phyloP scores from a whole-genome alignment of 2,888 invertebrate species.

The Ophioninae sp. region DNA sequence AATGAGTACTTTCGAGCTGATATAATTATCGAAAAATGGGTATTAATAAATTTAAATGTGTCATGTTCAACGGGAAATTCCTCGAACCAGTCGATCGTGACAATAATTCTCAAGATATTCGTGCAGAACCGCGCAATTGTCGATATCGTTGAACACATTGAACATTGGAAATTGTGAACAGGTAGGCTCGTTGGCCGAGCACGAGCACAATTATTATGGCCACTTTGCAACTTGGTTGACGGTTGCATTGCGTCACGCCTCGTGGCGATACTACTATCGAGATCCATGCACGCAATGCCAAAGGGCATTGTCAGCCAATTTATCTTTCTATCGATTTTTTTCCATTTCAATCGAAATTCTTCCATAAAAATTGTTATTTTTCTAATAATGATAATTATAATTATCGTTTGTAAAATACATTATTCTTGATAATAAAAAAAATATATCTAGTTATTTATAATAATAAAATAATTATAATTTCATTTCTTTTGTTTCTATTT shows the following conservation, averaged over 20 bases:
- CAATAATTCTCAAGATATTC: constrained; percentile 37
- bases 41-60: background rate
- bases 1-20: too few species aligned
- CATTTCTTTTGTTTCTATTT: too few species aligned
- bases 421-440: too few species aligned
- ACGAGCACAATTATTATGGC: constrained; percentile 26
- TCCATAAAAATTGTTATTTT: too few species aligned
- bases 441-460: too few species aligned
- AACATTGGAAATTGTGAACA: constrained; percentile 8
- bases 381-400: too few species aligned
- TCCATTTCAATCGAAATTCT: too few species aligned
- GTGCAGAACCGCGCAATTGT: constrained; percentile 13
- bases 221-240: constrained; percentile 44
- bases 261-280: constrained; percentile 57
- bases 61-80: constrained; percentile 14
- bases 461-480: too few species aligned
- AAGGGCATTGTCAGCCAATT: constrained; percentile 42
- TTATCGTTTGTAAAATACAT: too few species aligned
- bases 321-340: constrained; percentile 58
- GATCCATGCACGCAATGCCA: constrained; percentile 31
- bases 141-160: constrained; percentile 23
- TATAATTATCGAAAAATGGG: too few species aligned
- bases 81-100: constrained; percentile 39
- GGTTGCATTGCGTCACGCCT: constrained; percentile 61
- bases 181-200: constrained; percentile 26